Percentiles rank a stretch among this genome's conserved stretches.
Evolutionary conservation across 2,888 invertebrate species (phyloP).

Genomic region (Carabus problematicus): DNA sequence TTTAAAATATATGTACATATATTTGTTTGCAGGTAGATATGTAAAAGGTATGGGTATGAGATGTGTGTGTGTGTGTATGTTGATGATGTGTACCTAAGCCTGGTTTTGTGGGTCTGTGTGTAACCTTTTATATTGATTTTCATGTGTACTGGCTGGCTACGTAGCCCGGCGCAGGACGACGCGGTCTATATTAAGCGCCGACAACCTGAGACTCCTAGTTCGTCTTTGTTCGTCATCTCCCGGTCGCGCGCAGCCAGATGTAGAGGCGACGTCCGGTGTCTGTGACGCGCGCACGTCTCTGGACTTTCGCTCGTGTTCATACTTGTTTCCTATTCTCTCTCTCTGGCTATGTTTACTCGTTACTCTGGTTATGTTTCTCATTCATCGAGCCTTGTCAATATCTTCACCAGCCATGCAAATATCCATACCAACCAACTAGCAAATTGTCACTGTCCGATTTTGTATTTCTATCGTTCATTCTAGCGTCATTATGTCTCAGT

Average conservation of each 20-base stretch:
- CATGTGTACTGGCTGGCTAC: slow-evolving; percentile 25
- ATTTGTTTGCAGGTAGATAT: slow-evolving; percentile 6
- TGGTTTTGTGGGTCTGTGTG: slow-evolving; percentile 14
- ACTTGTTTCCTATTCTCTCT: no score
- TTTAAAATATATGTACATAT: neutral
- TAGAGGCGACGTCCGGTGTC: slow-evolving; percentile 19
- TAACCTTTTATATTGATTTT: slow-evolving; percentile 36
- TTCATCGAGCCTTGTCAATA: no score
- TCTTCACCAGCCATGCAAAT: no score
- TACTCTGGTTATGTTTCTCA: no score
- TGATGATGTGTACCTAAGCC: neutral
- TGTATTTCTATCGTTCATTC: slow-evolving; percentile 42
- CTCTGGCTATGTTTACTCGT: no score
- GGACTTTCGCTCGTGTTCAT: neutral
- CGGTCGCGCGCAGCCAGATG: slow-evolving; percentile 19
- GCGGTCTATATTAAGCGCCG: slow-evolving; percentile 32
- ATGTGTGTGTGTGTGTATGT: slow-evolving; percentile 12
- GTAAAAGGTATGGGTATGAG: no score
- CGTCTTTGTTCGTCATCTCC: slow-evolving; percentile 29
- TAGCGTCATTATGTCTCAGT: slow-evolving; percentile 44
- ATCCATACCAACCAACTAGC: no score
- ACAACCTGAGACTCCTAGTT: slow-evolving; percentile 28
- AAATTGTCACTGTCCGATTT: no score
- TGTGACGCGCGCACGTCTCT: slow-evolving; percentile 24
- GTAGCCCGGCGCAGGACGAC: slow-evolving; percentile 20